These are phyloP conservation scores for Propithecus coquereli DNA, from an alignment of 2,113 vertebrate genomes.

Conservation along the genomic window DNA sequence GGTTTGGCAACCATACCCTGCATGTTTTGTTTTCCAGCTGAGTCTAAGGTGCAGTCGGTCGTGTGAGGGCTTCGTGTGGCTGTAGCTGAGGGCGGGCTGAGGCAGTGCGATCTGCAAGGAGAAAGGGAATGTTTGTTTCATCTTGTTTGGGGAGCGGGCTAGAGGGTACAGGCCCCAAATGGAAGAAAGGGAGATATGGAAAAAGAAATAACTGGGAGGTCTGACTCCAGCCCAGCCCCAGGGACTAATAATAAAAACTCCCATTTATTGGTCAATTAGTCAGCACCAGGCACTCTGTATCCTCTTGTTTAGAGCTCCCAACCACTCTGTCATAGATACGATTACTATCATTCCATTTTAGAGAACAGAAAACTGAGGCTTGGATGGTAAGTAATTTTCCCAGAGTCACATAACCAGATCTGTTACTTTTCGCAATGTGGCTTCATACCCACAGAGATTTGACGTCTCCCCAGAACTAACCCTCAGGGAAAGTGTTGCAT, in stretches of 20 bases:
- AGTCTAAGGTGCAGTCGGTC: background rate
- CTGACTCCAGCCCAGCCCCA: background rate
- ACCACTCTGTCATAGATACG: background rate
- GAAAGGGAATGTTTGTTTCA: background rate
- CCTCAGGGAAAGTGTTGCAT: background rate
- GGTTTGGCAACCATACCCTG: background rate
- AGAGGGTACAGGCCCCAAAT: background rate
- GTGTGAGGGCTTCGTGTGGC: background rate
- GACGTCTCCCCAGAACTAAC: background rate
- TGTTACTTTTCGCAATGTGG: background rate
- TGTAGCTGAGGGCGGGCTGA: too few species aligned
- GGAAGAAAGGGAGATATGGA: background rate
- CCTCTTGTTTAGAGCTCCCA: background rate
- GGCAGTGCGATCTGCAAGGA: background rate
- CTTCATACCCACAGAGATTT: background rate
- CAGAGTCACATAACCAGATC: background rate
- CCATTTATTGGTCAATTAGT: background rate
- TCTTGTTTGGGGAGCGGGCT: background rate
- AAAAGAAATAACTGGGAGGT: background rate
- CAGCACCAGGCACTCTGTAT: background rate
- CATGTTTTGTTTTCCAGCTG: background rate
- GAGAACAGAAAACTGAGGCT: background rate
- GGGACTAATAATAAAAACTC: background rate
- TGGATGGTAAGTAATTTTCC: background rate
- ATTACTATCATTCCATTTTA: background rate